phyloP scores from a whole-genome alignment of 2,888 invertebrate genomes.

The Parnassius orleans region DNA sequence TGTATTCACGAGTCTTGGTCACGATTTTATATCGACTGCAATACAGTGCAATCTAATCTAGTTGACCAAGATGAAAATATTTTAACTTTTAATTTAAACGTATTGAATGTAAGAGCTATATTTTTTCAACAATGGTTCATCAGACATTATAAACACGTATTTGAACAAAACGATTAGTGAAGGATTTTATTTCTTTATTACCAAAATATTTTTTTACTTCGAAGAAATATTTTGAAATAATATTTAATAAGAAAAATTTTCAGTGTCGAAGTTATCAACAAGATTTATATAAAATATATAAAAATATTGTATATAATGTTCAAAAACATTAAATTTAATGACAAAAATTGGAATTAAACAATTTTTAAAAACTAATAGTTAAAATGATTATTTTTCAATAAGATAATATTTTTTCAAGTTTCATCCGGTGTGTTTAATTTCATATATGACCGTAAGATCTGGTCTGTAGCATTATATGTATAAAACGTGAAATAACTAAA shows the following conservation, averaged over 20 bases:
- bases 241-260: not conserved
- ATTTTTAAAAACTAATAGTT: not conserved
- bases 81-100: too few species aligned
- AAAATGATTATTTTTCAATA: constrained; percentile 11
- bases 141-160: too few species aligned
- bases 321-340: not conserved
- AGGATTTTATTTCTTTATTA: too few species aligned
- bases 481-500: constrained; percentile 24
- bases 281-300: not conserved
- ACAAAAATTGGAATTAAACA: constrained; percentile 5
- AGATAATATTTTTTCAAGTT: constrained; percentile 15
- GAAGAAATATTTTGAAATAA: too few species aligned
- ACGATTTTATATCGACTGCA: too few species aligned
- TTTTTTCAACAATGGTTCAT: too few species aligned
- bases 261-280: not conserved
- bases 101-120: too few species aligned
- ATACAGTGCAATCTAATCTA: too few species aligned
- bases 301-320: constrained; percentile 5
- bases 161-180: too few species aligned
- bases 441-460: constrained; percentile 13
- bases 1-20: too few species aligned
- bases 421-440: constrained; percentile 18
- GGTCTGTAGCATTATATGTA: constrained; percentile 12
- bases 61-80: too few species aligned
- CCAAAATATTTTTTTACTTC: too few species aligned